phyloP scores from a whole-genome alignment of 2,888 invertebrate species.

The Melieria crassipennis region DNA sequence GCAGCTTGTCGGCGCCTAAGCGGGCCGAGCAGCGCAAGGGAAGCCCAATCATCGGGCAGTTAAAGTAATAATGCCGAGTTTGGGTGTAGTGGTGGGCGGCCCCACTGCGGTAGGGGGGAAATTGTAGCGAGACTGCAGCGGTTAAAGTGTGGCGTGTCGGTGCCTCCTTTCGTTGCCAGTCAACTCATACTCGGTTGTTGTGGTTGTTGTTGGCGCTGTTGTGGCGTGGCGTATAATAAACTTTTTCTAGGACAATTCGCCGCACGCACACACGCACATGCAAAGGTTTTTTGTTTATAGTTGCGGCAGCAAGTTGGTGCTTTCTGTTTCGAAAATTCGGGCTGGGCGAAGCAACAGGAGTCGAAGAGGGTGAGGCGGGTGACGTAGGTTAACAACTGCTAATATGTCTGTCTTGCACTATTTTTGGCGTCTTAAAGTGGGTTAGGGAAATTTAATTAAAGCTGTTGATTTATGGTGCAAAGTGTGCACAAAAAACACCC shows the following conservation, averaged over 20 bases:
- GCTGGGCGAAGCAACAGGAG: too few relatives aligned
- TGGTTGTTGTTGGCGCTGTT: constrained; percentile 1
- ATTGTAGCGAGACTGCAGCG: constrained; percentile 1
- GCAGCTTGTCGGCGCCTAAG: background rate
- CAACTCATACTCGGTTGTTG: background rate
- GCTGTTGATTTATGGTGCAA: constrained; percentile 17
- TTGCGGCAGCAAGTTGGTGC: background rate
- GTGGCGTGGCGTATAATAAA: constrained; percentile 6
- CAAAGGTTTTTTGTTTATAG: constrained; percentile 24
- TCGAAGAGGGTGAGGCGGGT: too few relatives aligned
- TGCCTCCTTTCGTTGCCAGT: background rate
- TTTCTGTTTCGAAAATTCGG: background rate
- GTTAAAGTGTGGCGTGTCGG: constrained; percentile 5
- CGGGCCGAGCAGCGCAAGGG: background rate
- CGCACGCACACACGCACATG: background rate
- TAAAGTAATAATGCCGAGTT: too few relatives aligned
- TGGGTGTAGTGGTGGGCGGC: background rate
- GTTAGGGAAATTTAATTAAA: constrained; percentile 34
- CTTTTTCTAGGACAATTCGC: constrained; percentile 13
- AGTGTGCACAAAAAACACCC: background rate
- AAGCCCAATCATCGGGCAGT: background rate
- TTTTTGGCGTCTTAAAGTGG: constrained; percentile 20
- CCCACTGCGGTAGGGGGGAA: background rate
- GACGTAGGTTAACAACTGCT: too few relatives aligned
- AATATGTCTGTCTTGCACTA: background rate